Evolutionary conservation across 1,140 invertebrate genomes (phyloP), one percentile per base, ranked within the genome.

Genomic region (Subanguina moxae): DNA sequence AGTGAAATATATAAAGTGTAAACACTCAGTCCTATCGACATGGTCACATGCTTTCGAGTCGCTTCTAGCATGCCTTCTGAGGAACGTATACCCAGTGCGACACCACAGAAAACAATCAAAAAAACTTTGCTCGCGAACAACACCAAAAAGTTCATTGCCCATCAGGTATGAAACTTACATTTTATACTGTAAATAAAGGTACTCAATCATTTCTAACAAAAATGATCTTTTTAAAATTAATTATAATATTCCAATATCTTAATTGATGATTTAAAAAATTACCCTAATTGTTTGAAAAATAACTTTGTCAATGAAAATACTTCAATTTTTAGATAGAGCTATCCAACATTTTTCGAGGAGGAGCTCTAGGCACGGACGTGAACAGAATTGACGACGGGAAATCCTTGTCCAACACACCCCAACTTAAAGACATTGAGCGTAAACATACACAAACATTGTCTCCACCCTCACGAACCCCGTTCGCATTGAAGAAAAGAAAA

Each of bases 111-210:
- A 52, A 52, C 48, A 52, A 15, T 21, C 48, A 19, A 21, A 15
- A 52, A 52, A 52, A 21, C n/a, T 52, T 15, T 52, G 32, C 48
- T 52, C 8, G 48, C 48, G 17, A 52, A 52, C 48, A 52, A 52
- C 23, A 52, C 48, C n/a, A 52, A 52, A 25, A 52, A 52, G 23
- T 52, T 52, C 23, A 52, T 52, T 25, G 48, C 48, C 23, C 48
- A 52, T 25, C 48, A 52, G 48, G 48, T 52, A 52, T 21, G 17
- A 21, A 52, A 15, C n/a, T 45, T 45, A 13, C 11, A n/a, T 45
- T 11, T 45, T 13, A n/a, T 45, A 11, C 11, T 45, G 11, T 45
- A 45, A 45, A 11, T 45, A 13, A 45, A 45, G 11, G n/a, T 45
- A 13, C 11, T 45, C 43, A n/a, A 45, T 45, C 11, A 13, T 45